Evolutionary conservation across 2,888 invertebrate genomes (phyloP), one percentile per base, ranked within the genome.

Genomic region (Brachylomia viminalis): DNA sequence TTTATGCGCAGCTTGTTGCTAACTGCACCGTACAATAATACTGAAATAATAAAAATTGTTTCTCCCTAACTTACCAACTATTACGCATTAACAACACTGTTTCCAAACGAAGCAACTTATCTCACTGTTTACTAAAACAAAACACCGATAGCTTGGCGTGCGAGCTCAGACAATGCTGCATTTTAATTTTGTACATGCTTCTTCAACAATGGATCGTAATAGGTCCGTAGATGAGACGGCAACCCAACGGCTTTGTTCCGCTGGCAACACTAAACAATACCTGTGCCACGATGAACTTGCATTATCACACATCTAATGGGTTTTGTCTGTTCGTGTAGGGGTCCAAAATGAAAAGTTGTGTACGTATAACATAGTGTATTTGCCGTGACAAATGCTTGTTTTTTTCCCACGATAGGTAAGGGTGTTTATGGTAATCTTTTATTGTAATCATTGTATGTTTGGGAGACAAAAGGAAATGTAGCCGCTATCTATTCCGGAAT

Each of bases 291-390:
- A 92, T 95, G 95, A 96, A 95, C 95, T 95, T 95, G 96, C 96
- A 95, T 95, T 95, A 96, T 96, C 96, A 95, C 95, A 91, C 90
- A 93, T 91, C 94, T 95, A 95, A 95, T 95, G 95, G 95, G 95
- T 95, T 95, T 94, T 93, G 95, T 95, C 94, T 95, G 94, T 94
- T 90, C 92, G 89, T 90, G 89, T 87, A 85, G 84, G 89, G 89
- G 83, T 88, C 87, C 80, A 82, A 88, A 87, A 88, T 93, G 93
- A 94, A 94, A 94, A 94, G 91, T 92, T 93, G 92, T 91, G 90
- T 90, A 88, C 83, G 89, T 89, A 90, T 88, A 88, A 87, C 87
- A 86, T 87, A 88, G 85, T 79, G 77, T 87, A 87, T 87, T 88
- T 88, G 78, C 90, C 91, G 90, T 93, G 93, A 94, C 92, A 92